phyloP scores from a whole-genome alignment of 2,113 vertebrate species.

The Python bivittatus region DNA sequence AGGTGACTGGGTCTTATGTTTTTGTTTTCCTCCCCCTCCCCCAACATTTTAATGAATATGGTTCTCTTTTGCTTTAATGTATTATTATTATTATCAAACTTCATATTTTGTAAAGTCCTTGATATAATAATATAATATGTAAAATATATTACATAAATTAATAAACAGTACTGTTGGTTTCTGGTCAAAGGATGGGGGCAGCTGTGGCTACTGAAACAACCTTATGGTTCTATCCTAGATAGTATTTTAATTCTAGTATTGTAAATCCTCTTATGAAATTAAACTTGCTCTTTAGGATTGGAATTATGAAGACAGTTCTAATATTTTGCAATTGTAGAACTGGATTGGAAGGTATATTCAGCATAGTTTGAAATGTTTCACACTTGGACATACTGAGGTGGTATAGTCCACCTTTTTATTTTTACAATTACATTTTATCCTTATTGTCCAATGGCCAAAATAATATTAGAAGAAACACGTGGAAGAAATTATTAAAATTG shows the following conservation, averaged over 20 bases:
- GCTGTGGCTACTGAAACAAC: background rate
- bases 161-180: background rate
- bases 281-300: background rate
- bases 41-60: too few species aligned
- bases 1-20: too few species aligned
- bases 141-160: too few species aligned
- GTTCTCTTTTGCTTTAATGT: too few species aligned
- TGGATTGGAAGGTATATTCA: background rate
- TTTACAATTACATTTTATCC: background rate
- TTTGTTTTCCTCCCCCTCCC: too few species aligned
- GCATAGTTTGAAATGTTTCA: background rate
- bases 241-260: background rate
- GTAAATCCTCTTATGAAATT: background rate
- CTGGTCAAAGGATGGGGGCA: background rate
- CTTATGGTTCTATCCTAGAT: background rate
- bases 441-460: constrained; percentile 27
- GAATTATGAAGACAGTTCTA: background rate
- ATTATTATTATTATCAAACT: too few species aligned
- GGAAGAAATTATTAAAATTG: constrained; percentile 61
- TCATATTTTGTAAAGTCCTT: too few species aligned
- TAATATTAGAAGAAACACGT: constrained; percentile 51
- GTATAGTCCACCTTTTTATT: background rate
- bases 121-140: too few species aligned
- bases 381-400: background rate
- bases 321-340: background rate